These are phyloP conservation scores for Calliopum simillimum DNA, from an alignment of 2,888 invertebrate genomes.

Conservation along the genomic window DNA sequence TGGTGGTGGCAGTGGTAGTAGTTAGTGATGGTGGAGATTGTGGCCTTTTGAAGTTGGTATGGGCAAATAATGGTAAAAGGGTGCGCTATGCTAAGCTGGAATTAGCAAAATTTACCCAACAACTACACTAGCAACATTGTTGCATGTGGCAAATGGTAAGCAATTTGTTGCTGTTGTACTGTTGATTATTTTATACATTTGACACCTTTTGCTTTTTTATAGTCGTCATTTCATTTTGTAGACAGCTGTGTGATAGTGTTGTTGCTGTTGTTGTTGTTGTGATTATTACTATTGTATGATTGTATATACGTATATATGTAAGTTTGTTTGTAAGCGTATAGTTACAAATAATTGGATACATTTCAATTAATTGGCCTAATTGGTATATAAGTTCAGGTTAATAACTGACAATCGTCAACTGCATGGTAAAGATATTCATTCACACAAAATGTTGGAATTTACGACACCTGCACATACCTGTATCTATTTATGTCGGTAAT, in stretches of 20 bases:
- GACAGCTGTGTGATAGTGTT: neutral
- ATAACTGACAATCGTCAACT: slow-evolving; percentile 4
- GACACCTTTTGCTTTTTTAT: neutral
- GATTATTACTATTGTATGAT: neutral
- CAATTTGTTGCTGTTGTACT: too few species aligned
- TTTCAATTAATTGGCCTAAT: slow-evolving; percentile 27
- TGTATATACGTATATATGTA: too few species aligned
- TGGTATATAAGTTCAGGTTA: slow-evolving; percentile 12
- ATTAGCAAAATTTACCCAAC: neutral
- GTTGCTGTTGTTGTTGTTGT: too few species aligned
- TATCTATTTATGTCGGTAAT: too few species aligned
- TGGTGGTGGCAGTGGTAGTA: too few species aligned
- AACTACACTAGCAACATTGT: neutral
- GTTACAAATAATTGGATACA: slow-evolving; percentile 23
- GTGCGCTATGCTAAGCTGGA: too few species aligned
- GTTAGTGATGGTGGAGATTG: too few species aligned
- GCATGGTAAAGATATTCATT: neutral
- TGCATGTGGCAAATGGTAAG: slow-evolving; percentile 12
- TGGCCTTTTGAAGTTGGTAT: too few species aligned
- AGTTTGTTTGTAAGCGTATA: neutral
- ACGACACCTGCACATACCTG: too few species aligned
- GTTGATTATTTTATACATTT: too few species aligned
- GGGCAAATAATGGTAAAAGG: too few species aligned
- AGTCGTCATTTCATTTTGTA: neutral
- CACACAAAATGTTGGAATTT: neutral